phyloP scores from a whole-genome alignment of 2,113 vertebrate genomes.

The Caranx melampygus region DNA sequence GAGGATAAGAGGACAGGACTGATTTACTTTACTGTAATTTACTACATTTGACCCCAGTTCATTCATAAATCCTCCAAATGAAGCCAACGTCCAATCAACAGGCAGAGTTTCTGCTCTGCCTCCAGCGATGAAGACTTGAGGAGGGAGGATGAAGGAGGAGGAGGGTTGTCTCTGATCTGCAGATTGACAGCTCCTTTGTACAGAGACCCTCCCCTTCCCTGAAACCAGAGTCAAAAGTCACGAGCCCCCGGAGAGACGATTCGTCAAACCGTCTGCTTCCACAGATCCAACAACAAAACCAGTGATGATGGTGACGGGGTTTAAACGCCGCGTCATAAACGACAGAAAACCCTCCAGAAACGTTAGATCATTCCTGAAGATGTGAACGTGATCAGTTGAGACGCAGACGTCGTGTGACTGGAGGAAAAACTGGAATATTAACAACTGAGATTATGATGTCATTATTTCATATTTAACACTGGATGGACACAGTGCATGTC shows the following conservation, averaged over 20 bases:
- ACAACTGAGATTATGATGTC: too few species aligned
- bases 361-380: too few species aligned
- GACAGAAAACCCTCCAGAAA: too few species aligned
- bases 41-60: background rate
- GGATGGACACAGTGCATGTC: too few species aligned
- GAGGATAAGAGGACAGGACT: background rate
- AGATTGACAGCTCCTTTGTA: conserved; percentile 62
- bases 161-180: conserved; percentile 46
- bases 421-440: background rate
- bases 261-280: conserved; percentile 6
- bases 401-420: background rate
- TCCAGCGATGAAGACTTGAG: background rate
- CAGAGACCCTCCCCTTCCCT: conserved; percentile 34
- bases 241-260: conserved; percentile 23
- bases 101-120: background rate
- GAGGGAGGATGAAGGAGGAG: conserved; percentile 19
- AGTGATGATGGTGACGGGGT: background rate
- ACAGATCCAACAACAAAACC: conserved; percentile 1
- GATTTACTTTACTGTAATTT: background rate
- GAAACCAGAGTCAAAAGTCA: conserved; percentile 67
- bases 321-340: background rate
- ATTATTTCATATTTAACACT: too few species aligned
- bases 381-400: background rate
- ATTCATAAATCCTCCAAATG: conserved; percentile 21
- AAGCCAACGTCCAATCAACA: conserved; percentile 6